phyloP scores from a whole-genome alignment of 2,113 vertebrate genomes.

The Climacteris rufus region DNA sequence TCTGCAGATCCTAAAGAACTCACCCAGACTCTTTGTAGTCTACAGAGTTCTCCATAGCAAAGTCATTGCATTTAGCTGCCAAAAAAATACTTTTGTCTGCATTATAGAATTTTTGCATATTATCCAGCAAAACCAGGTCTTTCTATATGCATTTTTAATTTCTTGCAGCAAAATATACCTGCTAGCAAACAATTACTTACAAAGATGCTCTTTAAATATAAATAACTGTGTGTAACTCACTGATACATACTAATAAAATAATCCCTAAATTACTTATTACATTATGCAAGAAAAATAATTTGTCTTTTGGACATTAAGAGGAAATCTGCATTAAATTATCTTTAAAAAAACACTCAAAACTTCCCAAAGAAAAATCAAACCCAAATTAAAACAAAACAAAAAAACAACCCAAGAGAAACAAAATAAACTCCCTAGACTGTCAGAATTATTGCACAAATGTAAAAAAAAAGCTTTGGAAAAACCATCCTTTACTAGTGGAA shows the following conservation, averaged over 20 bases:
- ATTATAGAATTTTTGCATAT: constrained; percentile 15
- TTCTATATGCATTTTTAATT: constrained; percentile 61
- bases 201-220: constrained; percentile 77
- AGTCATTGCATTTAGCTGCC: neutral
- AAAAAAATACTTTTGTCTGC: neutral
- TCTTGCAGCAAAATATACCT: constrained; percentile 73
- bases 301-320: constrained; percentile 61
- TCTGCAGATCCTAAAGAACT: constrained; percentile 3
- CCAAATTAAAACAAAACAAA: neutral
- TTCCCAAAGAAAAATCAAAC: neutral
- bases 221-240: constrained; percentile 80
- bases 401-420: neutral
- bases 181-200: constrained; percentile 69
- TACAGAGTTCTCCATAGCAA: neutral
- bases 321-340: constrained; percentile 68
- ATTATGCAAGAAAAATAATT: constrained; percentile 69
- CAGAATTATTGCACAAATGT: constrained; percentile 83
- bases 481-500: constrained; percentile 53
- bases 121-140: constrained; percentile 36
- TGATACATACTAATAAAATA: constrained; percentile 71
- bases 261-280: constrained; percentile 48
- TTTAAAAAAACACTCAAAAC: constrained; percentile 3
- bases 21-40: neutral
- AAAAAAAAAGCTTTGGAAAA: constrained; percentile 38
- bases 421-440: neutral